A percentile compares a stretch with the other conserved stretches of the same genome.
Evolutionary conservation across 2,888 invertebrate species (phyloP).

Genomic region (Lobophora halterata): DNA sequence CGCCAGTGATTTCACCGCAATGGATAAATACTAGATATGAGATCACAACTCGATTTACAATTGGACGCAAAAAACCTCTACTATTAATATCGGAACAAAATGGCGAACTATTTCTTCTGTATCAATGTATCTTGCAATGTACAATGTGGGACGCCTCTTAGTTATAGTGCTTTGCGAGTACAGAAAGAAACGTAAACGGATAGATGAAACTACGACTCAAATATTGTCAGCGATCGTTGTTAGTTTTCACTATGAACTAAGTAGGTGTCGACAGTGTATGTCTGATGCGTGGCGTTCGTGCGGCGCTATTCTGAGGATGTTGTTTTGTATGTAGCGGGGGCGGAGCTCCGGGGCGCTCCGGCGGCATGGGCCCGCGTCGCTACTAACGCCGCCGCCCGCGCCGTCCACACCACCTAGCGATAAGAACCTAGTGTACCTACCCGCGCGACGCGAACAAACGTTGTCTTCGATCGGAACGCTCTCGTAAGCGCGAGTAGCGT

Average conservation of each 20-base stretch:
- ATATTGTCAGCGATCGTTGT: constrained; percentile 10
- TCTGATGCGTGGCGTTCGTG: constrained; percentile 18
- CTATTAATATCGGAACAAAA: constrained; percentile 21
- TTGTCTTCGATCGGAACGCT: constrained; percentile 32
- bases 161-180: constrained; percentile 40
- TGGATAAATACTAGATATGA: constrained; percentile 7
- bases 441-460: constrained; percentile 37
- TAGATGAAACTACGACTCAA: constrained; percentile 4
- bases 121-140: constrained; percentile 26
- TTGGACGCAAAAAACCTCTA: constrained; percentile 16
- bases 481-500: constrained; percentile 32
- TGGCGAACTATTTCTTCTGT: constrained; percentile 16
- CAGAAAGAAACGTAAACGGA: constrained; percentile 9
- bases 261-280: constrained; percentile 34
- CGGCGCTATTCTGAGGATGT: constrained; percentile 31
- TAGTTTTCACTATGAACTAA: constrained; percentile 43
- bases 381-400: constrained; percentile 50
- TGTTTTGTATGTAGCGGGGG: constrained; percentile 53
- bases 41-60: constrained; percentile 5
- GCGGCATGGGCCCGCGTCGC: constrained; percentile 67
- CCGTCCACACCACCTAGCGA: constrained; percentile 35
- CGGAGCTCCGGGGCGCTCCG: constrained; percentile 60
- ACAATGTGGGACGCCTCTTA: constrained; percentile 48
- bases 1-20: constrained; percentile 8
- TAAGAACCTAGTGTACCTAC: constrained; percentile 33